Conservation (phyloP, 2,888 invertebrate genomes). For the Catocala nupta region DNA sequence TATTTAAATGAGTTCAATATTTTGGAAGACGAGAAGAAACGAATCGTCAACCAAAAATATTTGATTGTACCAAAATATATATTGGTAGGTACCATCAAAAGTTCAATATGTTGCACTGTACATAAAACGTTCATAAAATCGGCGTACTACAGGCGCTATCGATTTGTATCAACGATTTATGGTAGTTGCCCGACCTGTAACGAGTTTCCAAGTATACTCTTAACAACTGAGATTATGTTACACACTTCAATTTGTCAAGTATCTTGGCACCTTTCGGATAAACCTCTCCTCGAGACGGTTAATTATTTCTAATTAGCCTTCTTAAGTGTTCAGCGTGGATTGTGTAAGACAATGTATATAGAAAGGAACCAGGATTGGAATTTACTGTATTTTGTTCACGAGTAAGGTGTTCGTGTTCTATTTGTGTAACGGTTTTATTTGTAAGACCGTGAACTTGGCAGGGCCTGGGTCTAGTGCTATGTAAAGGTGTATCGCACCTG, state of each 20-base stretch:
- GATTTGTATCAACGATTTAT: neutral
- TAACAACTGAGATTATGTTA: conserved; percentile 41
- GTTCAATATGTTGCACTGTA: too few relatives aligned
- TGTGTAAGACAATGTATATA: neutral
- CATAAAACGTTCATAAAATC: too few relatives aligned
- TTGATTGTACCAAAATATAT: too few relatives aligned
- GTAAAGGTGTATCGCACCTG: too few relatives aligned
- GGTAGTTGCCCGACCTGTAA: conserved; percentile 33
- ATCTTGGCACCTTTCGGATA: conserved; percentile 40
- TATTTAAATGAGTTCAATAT: too few relatives aligned
- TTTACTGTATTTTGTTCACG: neutral
- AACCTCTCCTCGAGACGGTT: conserved; percentile 34
- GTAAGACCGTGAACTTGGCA: too few relatives aligned
- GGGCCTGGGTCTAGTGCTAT: too few relatives aligned
- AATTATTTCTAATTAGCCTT: conserved; percentile 40
- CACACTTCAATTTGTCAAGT: conserved; percentile 39
- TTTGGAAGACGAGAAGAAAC: too few relatives aligned
- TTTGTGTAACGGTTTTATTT: too few relatives aligned
- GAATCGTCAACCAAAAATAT: too few relatives aligned
- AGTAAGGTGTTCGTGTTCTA: neutral
- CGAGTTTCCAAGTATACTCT: conserved; percentile 44
- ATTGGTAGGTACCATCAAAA: too few relatives aligned
- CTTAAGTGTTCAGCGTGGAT: conserved; percentile 16
- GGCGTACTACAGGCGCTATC: neutral
- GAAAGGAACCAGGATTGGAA: neutral